Percentiles rank a stretch among this genome's conserved stretches.
Conservation (phyloP, 2,113 vertebrate genomes). For the Cacatua alba region DNA sequence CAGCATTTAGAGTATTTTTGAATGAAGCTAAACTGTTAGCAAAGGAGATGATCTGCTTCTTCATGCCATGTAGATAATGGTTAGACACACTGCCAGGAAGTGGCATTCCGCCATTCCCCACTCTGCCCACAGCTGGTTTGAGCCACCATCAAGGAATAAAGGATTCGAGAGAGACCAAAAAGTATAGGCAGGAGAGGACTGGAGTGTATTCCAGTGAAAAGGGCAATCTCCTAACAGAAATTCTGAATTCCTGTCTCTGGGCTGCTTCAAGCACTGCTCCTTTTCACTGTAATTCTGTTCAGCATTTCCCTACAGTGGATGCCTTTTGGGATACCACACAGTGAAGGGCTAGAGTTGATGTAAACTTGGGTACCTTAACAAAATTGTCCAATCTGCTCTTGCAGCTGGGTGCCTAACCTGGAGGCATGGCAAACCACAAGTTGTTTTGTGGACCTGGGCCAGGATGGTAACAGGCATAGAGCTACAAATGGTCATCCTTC, state of each 20-base stretch:
- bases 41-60: neutral
- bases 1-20: neutral
- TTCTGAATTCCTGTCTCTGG: neutral
- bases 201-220: neutral
- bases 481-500: neutral
- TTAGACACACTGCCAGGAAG: neutral
- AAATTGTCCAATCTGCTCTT: neutral
- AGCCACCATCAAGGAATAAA: neutral
- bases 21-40: neutral
- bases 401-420: neutral
- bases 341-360: neutral
- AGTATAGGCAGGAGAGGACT: neutral
- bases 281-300: neutral
- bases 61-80: neutral
- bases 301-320: neutral
- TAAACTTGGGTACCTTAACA: neutral
- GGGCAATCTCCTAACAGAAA: neutral
- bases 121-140: neutral
- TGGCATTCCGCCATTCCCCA: neutral
- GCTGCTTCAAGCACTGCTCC: neutral
- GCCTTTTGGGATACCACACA: neutral
- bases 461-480: neutral
- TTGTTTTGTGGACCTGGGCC: neutral
- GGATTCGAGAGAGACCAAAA: neutral
- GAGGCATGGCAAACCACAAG: neutral